Evolutionary conservation across 2,113 vertebrate species (phyloP).

Genomic region (Amia ocellicauda): DNA sequence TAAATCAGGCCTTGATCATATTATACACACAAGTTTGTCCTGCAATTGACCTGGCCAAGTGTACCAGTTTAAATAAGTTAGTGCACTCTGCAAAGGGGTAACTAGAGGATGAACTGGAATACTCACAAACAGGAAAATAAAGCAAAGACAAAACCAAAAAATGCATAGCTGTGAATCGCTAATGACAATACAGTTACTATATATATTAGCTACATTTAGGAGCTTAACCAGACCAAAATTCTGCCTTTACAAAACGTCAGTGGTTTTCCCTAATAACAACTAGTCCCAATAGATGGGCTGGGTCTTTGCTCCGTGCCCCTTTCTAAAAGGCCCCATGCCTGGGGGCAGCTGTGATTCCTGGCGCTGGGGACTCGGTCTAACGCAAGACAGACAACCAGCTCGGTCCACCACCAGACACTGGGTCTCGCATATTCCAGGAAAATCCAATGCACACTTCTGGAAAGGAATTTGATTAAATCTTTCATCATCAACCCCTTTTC

Average conservation of each 20-base stretch:
- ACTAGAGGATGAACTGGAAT: not conserved
- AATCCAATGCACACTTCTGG: not conserved
- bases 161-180: too few relatives aligned
- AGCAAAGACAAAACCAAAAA: too few relatives aligned
- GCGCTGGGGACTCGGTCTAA: not conserved
- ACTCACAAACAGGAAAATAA: too few relatives aligned
- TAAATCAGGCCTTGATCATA: not conserved
- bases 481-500: not conserved
- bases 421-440: not conserved
- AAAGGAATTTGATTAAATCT: not conserved
- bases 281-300: slow-evolving; percentile 34
- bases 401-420: not conserved
- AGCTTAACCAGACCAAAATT: too few relatives aligned
- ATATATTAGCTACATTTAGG: too few relatives aligned
- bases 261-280: too few relatives aligned
- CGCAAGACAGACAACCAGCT: not conserved
- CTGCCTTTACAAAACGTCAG: too few relatives aligned
- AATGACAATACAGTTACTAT: too few relatives aligned
- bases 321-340: not conserved
- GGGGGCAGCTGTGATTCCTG: too few relatives aligned
- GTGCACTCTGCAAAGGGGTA: not conserved
- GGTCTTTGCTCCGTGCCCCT: not conserved
- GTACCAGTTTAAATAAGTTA: too few relatives aligned
- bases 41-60: too few relatives aligned
- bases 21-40: too few relatives aligned